These are phyloP conservation scores for Gallinago paraguaiae DNA, from an alignment of 2,113 vertebrate genomes.

Conservation along the genomic window DNA sequence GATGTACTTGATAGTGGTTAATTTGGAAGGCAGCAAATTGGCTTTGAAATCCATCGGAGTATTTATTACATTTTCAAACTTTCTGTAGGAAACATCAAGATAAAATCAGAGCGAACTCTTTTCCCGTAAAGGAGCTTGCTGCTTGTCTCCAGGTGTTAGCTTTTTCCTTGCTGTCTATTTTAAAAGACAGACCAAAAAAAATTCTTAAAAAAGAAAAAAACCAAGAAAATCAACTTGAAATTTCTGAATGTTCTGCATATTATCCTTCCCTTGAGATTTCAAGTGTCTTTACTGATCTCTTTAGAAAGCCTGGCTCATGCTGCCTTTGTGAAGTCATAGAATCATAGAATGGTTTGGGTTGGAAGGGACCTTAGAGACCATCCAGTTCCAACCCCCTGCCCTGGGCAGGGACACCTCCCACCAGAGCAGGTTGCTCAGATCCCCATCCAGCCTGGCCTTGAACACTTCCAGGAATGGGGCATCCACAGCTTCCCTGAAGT, in stretches of 20 bases:
- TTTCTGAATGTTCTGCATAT: not conserved
- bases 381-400: no score
- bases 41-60: accelerated
- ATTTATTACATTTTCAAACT: not conserved
- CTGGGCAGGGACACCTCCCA: no score
- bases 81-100: not conserved
- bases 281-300: not conserved
- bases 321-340: not conserved
- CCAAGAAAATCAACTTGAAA: not conserved
- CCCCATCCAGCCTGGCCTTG: no score
- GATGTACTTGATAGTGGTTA: not conserved
- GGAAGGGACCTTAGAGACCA: no score
- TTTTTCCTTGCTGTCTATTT: not conserved
- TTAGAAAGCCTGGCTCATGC: not conserved
- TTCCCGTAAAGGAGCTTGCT: not conserved
- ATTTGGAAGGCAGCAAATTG: not conserved
- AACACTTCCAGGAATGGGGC: no score
- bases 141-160: not conserved
- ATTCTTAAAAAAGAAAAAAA: no score
- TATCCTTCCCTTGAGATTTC: not conserved
- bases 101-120: not conserved
- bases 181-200: not conserved
- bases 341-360: no score
- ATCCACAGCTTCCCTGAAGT: no score
- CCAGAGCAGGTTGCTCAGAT: no score